These are phyloP conservation scores for Magallana angulata DNA, from an alignment of 1,140 invertebrate genomes.

Conservation along the genomic window DNA sequence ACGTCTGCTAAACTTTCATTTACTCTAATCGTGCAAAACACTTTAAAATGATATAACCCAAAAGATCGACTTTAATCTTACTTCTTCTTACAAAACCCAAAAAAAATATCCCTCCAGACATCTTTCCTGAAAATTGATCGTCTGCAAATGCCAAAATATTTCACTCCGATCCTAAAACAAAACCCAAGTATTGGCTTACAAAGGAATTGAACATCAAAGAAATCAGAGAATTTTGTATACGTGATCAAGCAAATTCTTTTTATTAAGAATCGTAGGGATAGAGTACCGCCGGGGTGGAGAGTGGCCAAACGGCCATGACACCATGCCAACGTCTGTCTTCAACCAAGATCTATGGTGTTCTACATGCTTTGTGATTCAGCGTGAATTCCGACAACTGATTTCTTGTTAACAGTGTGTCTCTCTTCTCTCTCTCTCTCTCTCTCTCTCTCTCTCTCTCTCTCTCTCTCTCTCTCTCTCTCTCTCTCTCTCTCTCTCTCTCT, in stretches of 20 bases:
- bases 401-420: not conserved
- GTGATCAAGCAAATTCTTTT: slow-evolving; percentile 14
- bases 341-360: not conserved
- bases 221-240: slow-evolving; percentile 24
- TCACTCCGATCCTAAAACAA: slow-evolving; percentile 29
- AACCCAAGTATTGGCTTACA: slow-evolving; percentile 30
- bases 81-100: not conserved
- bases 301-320: slow-evolving; percentile 3
- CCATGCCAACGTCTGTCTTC: not conserved
- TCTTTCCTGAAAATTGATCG: slow-evolving; percentile 37
- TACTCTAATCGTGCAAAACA: slow-evolving; percentile 31
- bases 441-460: no score
- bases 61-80: slow-evolving; percentile 15
- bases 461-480: no score
- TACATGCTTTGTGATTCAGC: slow-evolving; percentile 37
- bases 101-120: not conserved
- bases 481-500: no score
- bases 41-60: slow-evolving; percentile 28
- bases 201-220: slow-evolving; percentile 30
- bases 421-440: no score
- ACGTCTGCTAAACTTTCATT: slow-evolving; percentile 31
- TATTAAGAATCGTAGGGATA: slow-evolving; percentile 1
- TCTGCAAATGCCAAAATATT: slow-evolving; percentile 36
- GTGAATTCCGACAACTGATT: not conserved
- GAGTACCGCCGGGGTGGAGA: not conserved